Evolutionary conservation across 64 coral and sea anemone genomes (phyloP).

Genomic region (Anthopleura sola): DNA sequence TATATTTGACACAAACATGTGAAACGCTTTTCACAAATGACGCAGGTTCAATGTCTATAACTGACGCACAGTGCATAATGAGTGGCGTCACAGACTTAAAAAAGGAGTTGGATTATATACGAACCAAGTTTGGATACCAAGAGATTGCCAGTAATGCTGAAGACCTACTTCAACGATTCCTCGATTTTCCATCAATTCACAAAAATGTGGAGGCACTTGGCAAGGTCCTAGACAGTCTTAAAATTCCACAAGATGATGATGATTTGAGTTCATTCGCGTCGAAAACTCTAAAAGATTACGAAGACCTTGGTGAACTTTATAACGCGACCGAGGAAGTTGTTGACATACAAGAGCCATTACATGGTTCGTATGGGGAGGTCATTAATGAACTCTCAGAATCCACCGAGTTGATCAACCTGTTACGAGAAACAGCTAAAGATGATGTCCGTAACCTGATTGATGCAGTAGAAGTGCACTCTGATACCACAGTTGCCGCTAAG

Average conservation of each 20-base stretch:
- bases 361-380: slow-evolving; percentile 1
- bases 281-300: neutral
- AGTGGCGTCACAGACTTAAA: neutral
- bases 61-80: neutral
- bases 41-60: neutral
- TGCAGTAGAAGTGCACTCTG: slow-evolving; percentile 92
- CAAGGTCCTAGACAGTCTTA: neutral
- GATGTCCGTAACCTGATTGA: slow-evolving; percentile 81
- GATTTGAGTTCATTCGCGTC: neutral
- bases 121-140: neutral
- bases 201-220: neutral
- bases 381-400: slow-evolving; percentile 41
- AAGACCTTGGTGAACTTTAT: neutral
- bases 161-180: neutral
- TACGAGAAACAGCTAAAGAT: slow-evolving; percentile 73
- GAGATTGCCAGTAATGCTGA: neutral
- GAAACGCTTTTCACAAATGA: neutral
- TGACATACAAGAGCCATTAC: neutral
- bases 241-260: neutral
- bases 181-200: neutral
- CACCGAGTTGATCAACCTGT: slow-evolving; percentile 48
- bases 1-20: neutral
- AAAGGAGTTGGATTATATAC: neutral
- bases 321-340: neutral
- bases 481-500: slow-evolving; percentile 60